Evolutionary conservation across 2,113 vertebrate genomes (phyloP), one percentile per base, ranked within the genome.

Genomic region (Beaufortia kweichowensis): DNA sequence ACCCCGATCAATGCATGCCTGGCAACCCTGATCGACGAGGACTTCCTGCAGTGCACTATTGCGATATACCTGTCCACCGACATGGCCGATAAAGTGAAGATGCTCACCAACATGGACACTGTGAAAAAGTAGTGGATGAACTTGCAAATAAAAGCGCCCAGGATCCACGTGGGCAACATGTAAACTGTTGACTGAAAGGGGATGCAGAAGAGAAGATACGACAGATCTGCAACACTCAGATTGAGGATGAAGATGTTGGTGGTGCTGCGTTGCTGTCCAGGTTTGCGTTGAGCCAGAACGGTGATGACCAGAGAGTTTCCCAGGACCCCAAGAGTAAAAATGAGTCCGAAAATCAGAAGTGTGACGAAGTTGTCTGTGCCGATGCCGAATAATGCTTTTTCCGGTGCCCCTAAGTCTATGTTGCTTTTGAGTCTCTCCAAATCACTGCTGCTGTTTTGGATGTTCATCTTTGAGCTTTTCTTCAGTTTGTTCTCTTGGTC

Each of bases 51-150:
- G 86, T 97, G 96, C 81, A 98, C 97, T 1, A 99, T 95, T 90
- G 97, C 97, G 79, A 99, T 89, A 5, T 98, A 99, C 12, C 97
- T 93, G 91, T 98, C 97, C 91, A 98, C 97, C 0, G 97, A 96
- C 97, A 98, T 98, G 48, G 97, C 96, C 0, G 95, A 95, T 46
- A 98, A 90, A 0, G 97, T 98, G 90, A 99, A 99, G 85, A 98
- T 94, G 91, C 97, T 99, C 82, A 99, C 97, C 83, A 99, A 87
- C 96, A 98, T 97, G 71, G 96, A 98, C 24, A 98, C 94, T 0
- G 97, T 99, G 88, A 99, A 98, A 86, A 98, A 96, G 80, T 97
- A 98, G 88, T 99, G 97, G 55, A 87, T 93, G 79, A 97, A 97
- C 87, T 96, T 99, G 91, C 97, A 99, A 75, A 96, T 91, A 85